These are phyloP conservation scores for Chelonus formosanus DNA, from an alignment of 2,888 invertebrate genomes.

Conservation along the genomic window DNA sequence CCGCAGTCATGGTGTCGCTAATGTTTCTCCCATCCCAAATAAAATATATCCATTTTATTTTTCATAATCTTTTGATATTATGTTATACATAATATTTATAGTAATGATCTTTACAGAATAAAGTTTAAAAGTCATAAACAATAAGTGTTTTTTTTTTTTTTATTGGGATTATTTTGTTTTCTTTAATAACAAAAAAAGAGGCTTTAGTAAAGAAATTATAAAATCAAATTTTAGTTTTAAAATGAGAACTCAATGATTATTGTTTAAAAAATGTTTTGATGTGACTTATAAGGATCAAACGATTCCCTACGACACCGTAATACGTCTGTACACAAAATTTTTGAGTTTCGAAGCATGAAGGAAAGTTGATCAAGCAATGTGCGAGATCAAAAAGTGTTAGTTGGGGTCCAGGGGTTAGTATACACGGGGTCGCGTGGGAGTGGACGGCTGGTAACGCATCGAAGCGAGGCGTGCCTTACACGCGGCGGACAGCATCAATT, in stretches of 20 bases:
- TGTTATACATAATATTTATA: no score
- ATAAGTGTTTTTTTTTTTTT: no score
- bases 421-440: constrained; percentile 63
- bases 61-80: background rate
- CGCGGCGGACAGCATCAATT: constrained; percentile 62
- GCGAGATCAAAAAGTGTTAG: constrained; percentile 37
- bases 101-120: no score
- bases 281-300: no score
- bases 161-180: no score
- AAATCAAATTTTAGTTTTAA: no score
- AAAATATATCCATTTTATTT: constrained; percentile 13
- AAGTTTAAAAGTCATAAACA: no score
- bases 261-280: no score
- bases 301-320: no score
- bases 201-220: no score
- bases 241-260: no score
- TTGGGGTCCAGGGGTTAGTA: constrained; percentile 51
- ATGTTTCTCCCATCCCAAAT: background rate
- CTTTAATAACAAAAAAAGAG: no score
- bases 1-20: constrained; percentile 15
- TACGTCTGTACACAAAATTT: constrained; percentile 2
- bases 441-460: constrained; percentile 66
- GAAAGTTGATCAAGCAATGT: constrained; percentile 26
- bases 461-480: constrained; percentile 63
- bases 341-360: constrained; percentile 10